Base-by-base conservation (phyloP, 2,888 invertebrate species). In the Campoletis raptor region DNA sequence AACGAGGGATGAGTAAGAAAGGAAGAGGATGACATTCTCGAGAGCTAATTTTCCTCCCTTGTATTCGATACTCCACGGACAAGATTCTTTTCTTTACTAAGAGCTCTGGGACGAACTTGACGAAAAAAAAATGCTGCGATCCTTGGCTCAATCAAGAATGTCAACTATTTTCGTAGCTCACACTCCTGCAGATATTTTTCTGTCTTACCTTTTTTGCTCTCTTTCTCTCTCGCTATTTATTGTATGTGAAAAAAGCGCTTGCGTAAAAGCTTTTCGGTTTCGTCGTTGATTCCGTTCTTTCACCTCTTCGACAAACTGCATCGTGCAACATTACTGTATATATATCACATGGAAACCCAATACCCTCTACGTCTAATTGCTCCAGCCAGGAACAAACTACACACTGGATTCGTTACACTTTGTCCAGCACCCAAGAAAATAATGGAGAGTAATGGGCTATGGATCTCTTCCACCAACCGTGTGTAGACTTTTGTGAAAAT, bases 291-390 rank as follows among this genome's bases (percentile, higher is more conserved):
- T 69, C 30, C 18, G 54, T 67, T 36, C 36, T 82, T 69, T 82
- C 21, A 82, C 45, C 57, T 54, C 24, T 40, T 18, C 37, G 8
- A 67, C 36, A 52, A 45, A 21, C 48, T 52, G 45, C 61, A 64
- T n/a, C 5, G 24, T 48, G 48, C 54, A 45, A 9, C 52, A 61
- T 24, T 18, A 24, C 66, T n/a, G 30, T 57, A 24, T 64, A 18
- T 30, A 40, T 83, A 42, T 72, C n/a, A n/a, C 37, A 4, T 15
- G 54, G 90, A 89, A 92, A 92, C 89, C 86, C 88, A 90, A 92
- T 92, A 91, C 85, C 61, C 87, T 88, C 87, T 83, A 88, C 85
- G 84, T 88, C 88, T 91, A 90, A 91, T 91, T 92, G 91, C 90
- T 91, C 87, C 64, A 69, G 89, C 83, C 76, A 61, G 81, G 81